Base-by-base conservation (phyloP, 37 sponge, comb jelly and placozoan genomes). In the Diacarnus erythraeanus region DNA sequence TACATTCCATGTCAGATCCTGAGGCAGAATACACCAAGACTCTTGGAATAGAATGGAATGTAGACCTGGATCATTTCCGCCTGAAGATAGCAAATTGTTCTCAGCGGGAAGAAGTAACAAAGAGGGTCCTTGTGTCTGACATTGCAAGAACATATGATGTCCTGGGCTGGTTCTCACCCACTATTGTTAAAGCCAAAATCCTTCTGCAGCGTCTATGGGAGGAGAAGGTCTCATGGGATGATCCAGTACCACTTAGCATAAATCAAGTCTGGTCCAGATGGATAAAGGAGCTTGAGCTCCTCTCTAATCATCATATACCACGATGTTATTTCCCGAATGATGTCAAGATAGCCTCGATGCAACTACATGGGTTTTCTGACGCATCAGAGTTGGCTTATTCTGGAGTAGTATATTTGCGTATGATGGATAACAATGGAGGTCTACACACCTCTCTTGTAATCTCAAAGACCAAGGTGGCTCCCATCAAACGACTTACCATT, bases 331-430 rank as follows among this genome's bases (percentile, higher is more conserved):
- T 21, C 57, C 57, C 57, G 57, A 54, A 54, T 12, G 57, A 18
- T 21, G 18, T 54, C 57, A 18, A 18, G 18, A 18, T 54, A 59
- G 41, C 30, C 35, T 33, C 43, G 26, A 47, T 23, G 37, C 80
- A 83, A 31, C 57, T 83, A 27, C 83, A 83, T 74, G 83, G 83
- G n/a, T n/a, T n/a, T n/a, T n/a, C n/a, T n/a, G n/a, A n/a, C n/a
- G 5, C 68, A 67, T n/a, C 64, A 27, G 69, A 83, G 44, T 17
- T 42, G 15, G 76, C 76, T 8, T 69, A 69, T 83, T 2, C 84
- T 22, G 71, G 76, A 25, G 85, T 84, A 1, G 64, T 77, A 5
- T 84, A 84, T 41, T 58, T 77, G 25, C 59, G 85, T 17, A 67
- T 70, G 56, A 15, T 22, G 39, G 85, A 84, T 44, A 42, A 51